phyloP scores from a whole-genome alignment of 2,888 invertebrate species.

The Cordilura impudica region DNA sequence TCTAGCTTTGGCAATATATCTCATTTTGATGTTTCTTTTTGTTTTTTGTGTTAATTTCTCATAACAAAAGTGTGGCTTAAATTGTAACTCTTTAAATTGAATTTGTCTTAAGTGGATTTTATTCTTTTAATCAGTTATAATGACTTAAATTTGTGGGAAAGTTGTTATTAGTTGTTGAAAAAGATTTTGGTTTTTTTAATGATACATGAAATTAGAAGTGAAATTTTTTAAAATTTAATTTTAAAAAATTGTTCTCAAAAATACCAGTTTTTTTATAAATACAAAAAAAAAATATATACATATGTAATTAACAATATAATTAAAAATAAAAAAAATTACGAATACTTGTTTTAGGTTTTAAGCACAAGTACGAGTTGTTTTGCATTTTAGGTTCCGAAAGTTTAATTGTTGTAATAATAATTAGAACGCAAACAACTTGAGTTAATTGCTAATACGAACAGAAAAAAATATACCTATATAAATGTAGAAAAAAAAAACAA shows the following conservation, averaged over 20 bases:
- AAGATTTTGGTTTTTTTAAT: conserved; percentile 1
- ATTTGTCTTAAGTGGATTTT: conserved; percentile 23
- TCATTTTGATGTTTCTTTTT: background rate
- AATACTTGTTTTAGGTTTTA: conserved; percentile 32
- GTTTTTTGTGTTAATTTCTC: background rate
- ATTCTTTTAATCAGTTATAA: conserved; percentile 12
- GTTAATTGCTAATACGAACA: conserved; percentile 19
- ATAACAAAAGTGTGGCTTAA: background rate
- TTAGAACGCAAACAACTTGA: conserved; percentile 18
- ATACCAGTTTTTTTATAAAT: conserved; percentile 11
- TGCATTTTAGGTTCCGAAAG: conserved; percentile 25
- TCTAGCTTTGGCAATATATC: background rate
- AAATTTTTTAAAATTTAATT: background rate
- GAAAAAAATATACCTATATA: background rate
- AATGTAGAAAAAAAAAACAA: conserved; percentile 23
- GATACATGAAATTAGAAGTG: conserved; percentile 14
- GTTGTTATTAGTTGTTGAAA: background rate
- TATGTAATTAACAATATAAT: background rate
- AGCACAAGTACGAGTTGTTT: background rate
- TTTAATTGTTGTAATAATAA: conserved; percentile 29
- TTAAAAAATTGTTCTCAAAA: background rate
- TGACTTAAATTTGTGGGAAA: conserved; percentile 12
- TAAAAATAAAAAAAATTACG: conserved; percentile 1
- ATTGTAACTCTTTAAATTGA: background rate
- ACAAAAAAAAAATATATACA: background rate